These are phyloP conservation scores for Anhinga rufa DNA, from an alignment of 2,113 vertebrate species.

Conservation along the genomic window DNA sequence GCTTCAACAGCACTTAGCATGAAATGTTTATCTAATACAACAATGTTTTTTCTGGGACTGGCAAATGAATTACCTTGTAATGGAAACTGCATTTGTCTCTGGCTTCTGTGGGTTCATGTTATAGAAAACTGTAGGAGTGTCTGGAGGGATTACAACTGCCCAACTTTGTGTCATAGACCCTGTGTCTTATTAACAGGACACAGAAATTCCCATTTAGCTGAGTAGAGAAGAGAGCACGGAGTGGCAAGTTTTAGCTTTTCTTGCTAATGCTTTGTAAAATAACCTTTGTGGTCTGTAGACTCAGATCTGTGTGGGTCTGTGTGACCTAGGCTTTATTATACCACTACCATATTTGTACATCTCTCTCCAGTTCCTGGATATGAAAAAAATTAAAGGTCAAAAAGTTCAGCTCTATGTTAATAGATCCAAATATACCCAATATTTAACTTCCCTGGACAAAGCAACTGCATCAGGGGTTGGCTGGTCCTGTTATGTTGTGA, in stretches of 20 bases:
- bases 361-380: not conserved
- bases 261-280: not conserved
- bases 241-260: not conserved
- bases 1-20: not conserved
- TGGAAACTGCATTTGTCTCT: not conserved
- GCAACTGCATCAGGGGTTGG: not conserved
- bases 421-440: not conserved
- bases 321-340: not conserved
- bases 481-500: not conserved
- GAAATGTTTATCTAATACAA: not conserved
- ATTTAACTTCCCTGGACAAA: not conserved
- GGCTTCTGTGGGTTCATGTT: not conserved
- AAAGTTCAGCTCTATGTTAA: not conserved
- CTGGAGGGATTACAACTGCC: not conserved
- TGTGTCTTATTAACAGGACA: not conserved
- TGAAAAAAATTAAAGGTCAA: not conserved
- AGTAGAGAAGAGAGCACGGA: not conserved
- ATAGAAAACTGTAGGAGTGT: not conserved
- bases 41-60: not conserved
- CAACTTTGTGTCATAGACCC: not conserved
- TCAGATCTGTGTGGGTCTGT: not conserved
- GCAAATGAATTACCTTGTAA: not conserved
- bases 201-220: not conserved
- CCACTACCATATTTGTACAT: not conserved
- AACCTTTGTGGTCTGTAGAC: not conserved